Evolutionary conservation across 2,888 invertebrate genomes (phyloP), one percentile per base, ranked within the genome.

Genomic region (Netelia fuscicornis): DNA sequence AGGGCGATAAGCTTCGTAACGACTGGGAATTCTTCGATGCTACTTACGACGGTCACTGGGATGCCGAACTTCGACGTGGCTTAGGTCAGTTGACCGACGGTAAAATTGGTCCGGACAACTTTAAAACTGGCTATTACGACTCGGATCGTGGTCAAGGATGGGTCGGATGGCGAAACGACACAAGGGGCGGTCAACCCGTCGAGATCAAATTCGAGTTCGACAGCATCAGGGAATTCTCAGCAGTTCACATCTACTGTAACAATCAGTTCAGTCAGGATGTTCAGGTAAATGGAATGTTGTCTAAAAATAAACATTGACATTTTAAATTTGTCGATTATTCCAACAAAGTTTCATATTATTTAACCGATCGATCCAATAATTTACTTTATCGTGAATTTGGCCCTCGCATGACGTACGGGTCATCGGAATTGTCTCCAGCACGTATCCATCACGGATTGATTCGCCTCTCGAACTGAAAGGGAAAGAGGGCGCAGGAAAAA

Each of bases 111-210:
- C 96, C 97, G 0, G 97, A 97, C 89, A 96, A 96, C 93, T 96
- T 96, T 93, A 96, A 96, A 92, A 94, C 95, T 89, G 95, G 95
- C 81, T 95, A 95, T 90, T 96, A 96, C 93, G 96, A 93, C 76
- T 89, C 91, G 77, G 92, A 90, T 84, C 89, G 90, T 2, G 89
- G 89, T 20, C 97, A 97, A 90, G 97, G 97, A 74, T 98, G 98
- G 98, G 96, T 98, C 48, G 98, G 98, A 9, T 98, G 98, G 98
- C 95, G 96, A 91, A 97, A 97, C 93, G 97, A 97, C 91, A 96
- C 96, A 1, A 94, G 96, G 2, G 94, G 93, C 60, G 94, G 94
- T 64, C 94, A 94, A 87, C 96, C 96, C 2, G 95, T 97, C 0
- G 96, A 96, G 90, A 95, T 97, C 88, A 95, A 95, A 76, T 97